These are phyloP conservation scores for Plecotus auritus DNA, from an alignment of 2,113 vertebrate species.

Conservation along the genomic window DNA sequence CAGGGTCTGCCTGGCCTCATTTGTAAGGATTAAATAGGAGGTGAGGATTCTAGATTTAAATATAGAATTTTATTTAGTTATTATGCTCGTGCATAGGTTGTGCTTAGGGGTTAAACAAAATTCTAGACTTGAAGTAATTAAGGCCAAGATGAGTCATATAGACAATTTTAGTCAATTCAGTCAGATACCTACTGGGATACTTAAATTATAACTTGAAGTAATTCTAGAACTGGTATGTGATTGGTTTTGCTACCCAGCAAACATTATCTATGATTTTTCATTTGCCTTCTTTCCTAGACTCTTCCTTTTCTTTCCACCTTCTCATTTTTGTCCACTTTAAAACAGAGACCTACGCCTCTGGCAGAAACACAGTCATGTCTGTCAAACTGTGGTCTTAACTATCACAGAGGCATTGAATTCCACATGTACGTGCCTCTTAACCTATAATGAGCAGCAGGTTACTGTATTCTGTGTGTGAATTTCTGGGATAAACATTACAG, in stretches of 20 bases:
- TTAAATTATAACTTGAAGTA: not conserved
- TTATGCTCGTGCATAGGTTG: not conserved
- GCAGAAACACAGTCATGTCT: conserved; percentile 30
- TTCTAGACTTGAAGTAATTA: not conserved
- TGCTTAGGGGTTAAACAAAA: not conserved
- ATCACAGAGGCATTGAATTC: conserved; percentile 76
- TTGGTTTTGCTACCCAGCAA: not conserved
- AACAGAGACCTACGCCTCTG: not conserved
- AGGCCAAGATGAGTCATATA: not conserved
- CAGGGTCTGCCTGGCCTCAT: not conserved
- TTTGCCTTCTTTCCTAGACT: not conserved
- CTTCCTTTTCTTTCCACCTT: not conserved
- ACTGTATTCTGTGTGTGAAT: conserved; percentile 64
- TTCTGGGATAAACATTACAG: conserved; percentile 75
- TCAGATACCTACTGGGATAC: not conserved
- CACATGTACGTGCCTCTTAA: conserved; percentile 68
- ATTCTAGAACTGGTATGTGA: not conserved
- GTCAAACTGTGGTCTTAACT: conserved; percentile 68
- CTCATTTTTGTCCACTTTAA: not conserved
- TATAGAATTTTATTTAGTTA: not conserved
- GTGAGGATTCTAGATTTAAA: not conserved
- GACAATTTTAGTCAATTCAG: not conserved
- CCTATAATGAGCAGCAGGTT: conserved; percentile 56
- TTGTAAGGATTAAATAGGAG: not conserved
- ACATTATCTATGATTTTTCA: not conserved